Base-by-base conservation (phyloP, 2,113 vertebrate genomes). In the Promerops cafer region DNA sequence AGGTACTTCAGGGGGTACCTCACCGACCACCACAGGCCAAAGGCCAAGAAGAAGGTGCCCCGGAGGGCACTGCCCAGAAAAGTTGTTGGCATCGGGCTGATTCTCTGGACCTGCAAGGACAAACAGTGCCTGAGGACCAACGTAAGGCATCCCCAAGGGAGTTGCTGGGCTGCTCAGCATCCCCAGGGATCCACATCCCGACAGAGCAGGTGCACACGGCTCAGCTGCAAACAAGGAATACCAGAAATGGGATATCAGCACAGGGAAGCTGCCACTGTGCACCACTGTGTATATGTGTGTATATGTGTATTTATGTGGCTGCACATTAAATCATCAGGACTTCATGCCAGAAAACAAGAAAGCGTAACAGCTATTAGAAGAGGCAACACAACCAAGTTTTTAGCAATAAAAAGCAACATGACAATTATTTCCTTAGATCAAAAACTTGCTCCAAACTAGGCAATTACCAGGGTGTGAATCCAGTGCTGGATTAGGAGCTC, bases 51-150 rank as follows among this genome's bases (percentile, higher is more conserved):
- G 94, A 99, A 99, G 11, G 98, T 98, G 66, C 99, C 99, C 3
- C 98, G 98, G 30, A 99, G 98, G 57, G 99, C 99, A 3, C 99
- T 99, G 87, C 99, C 98, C 54, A 98, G 97, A 83, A 99, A 99
- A 94, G 98, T 99, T 1, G 99, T 98, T 97, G 99, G 98, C 49
- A 71, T 97, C 0, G 23, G 70, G 44, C 80, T 81, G 2, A 2
- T 52, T 87, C 39, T 44, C 45, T 28, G 47, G 35, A 66, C 87
- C 97, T 96, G 87, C 17, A 80, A 92, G n/a, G 40, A 82, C 33
- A 96, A 80, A 88, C 15, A 23, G 30, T 3, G 22, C 18, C 60
- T 72, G 54, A n/a, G 40, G 50, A 80, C 10, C 1, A 0, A 33
- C 31, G 23, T 39, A 21, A 31, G n/a, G 12, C 3, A 16, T 8